Evolutionary conservation across 2,888 invertebrate genomes (phyloP).

Genomic region (Dryobotodes eremita): DNA sequence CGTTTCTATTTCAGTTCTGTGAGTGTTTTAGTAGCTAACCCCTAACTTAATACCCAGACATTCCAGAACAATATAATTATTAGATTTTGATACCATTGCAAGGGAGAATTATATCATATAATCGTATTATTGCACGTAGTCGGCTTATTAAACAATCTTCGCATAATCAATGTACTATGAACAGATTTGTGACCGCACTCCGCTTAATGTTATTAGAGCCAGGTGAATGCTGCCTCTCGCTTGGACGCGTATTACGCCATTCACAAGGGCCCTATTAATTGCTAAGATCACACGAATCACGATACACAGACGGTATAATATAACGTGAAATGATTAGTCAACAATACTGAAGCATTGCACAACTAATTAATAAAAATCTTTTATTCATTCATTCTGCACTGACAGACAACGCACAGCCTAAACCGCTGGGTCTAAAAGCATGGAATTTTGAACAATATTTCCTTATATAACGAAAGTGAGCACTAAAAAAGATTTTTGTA

Average conservation of each 20-base stretch:
- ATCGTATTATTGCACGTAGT: slow-evolving; percentile 3
- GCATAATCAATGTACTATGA: slow-evolving; percentile 8
- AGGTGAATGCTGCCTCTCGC: neutral
- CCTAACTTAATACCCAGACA: neutral
- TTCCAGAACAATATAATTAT: neutral
- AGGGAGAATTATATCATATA: neutral
- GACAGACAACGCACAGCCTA: neutral
- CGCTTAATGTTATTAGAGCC: neutral
- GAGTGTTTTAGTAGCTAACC: neutral
- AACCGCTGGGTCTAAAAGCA: neutral
- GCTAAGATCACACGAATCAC: neutral
- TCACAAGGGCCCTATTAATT: slow-evolving; percentile 7
- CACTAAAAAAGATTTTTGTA: neutral
- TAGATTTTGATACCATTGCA: neutral
- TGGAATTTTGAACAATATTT: neutral
- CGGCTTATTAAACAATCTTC: neutral
- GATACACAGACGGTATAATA: neutral
- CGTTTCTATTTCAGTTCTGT: neutral
- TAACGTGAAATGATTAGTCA: neutral
- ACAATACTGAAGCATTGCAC: neutral
- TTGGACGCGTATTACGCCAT: neutral
- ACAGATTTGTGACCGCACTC: slow-evolving; percentile 20
- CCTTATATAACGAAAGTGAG: no score
- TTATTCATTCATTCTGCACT: neutral
- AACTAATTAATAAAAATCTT: neutral